A percentile compares a stretch with the other conserved stretches of the same genome.
Conservation (phyloP, 2,113 vertebrate genomes). For the Mormyrus lacerda region DNA sequence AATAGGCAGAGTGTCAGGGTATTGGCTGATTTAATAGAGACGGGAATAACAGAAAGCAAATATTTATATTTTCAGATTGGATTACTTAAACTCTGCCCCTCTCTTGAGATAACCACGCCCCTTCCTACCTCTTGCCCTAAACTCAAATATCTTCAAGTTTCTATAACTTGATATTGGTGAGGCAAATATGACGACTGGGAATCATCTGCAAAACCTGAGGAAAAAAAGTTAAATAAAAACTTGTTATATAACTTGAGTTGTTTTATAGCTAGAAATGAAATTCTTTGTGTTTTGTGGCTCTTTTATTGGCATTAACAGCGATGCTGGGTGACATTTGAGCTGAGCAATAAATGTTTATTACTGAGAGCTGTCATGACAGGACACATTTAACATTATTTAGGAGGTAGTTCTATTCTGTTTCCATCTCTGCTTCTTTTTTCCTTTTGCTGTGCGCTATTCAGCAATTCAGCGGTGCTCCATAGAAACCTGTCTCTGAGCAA, state of each 20-base stretch:
- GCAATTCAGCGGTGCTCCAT: neutral
- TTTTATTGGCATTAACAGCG: neutral
- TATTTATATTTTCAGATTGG: neutral
- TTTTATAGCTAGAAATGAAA: neutral
- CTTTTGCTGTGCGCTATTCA: neutral
- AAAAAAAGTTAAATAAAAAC: neutral
- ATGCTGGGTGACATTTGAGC: neutral
- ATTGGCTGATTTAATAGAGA: neutral
- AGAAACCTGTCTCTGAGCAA: neutral
- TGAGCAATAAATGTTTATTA: neutral
- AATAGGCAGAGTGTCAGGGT: neutral
- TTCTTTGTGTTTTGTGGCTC: neutral
- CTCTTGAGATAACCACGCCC: conserved; percentile 20
- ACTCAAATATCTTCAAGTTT: neutral
- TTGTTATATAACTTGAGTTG: neutral
- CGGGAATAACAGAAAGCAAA: neutral
- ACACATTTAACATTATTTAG: conserved; percentile 7
- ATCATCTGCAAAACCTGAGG: neutral
- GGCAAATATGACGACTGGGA: neutral
- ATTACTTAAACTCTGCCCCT: neutral
- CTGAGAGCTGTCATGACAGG: neutral
- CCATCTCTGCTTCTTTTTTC: neutral
- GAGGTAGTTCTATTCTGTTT: neutral
- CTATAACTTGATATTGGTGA: neutral
- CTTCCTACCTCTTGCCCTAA: neutral